Percentiles rank a stretch among this genome's conserved stretches.
These are phyloP conservation scores for Drosophila siamana DNA, from an alignment of 2,888 invertebrate genomes.

Conservation along the genomic window DNA sequence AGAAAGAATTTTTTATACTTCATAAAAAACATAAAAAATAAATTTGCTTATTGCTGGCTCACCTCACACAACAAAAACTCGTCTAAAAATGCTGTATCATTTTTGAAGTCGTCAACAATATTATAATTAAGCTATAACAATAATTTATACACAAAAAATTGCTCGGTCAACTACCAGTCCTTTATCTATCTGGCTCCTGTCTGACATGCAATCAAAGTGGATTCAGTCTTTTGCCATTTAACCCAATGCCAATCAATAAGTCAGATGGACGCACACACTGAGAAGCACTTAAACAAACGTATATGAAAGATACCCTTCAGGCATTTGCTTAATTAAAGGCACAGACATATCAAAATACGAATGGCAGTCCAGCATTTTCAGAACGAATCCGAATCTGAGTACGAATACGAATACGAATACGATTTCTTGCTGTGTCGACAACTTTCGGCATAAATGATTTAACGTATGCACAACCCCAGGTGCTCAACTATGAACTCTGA, in stretches of 20 bases:
- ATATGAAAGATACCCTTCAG: constrained; percentile 40
- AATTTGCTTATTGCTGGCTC: too few species aligned
- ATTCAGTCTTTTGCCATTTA: constrained; percentile 57
- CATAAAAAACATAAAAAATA: too few species aligned
- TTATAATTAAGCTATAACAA: constrained; percentile 1
- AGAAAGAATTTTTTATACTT: too few species aligned
- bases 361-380: constrained; percentile 5
- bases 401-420: constrained; percentile 18
- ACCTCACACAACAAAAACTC: too few species aligned
- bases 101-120: not conserved
- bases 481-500: constrained; percentile 9
- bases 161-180: too few species aligned
- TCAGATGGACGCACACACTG: constrained; percentile 44
- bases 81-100: too few species aligned
- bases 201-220: constrained; percentile 66
- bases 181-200: constrained; percentile 16
- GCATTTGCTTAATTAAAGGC: constrained; percentile 79
- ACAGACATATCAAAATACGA: constrained; percentile 56
- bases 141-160: constrained; percentile 12
- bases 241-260: constrained; percentile 76
- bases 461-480: constrained; percentile 22
- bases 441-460: constrained; percentile 55
- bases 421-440: constrained; percentile 60
- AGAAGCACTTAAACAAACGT: not conserved
- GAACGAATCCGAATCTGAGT: constrained; percentile 7